Percentiles rank a stretch among this genome's conserved stretches.
Evolutionary conservation across 2,113 vertebrate genomes (phyloP).

Genomic region (Sterna hirundo): DNA sequence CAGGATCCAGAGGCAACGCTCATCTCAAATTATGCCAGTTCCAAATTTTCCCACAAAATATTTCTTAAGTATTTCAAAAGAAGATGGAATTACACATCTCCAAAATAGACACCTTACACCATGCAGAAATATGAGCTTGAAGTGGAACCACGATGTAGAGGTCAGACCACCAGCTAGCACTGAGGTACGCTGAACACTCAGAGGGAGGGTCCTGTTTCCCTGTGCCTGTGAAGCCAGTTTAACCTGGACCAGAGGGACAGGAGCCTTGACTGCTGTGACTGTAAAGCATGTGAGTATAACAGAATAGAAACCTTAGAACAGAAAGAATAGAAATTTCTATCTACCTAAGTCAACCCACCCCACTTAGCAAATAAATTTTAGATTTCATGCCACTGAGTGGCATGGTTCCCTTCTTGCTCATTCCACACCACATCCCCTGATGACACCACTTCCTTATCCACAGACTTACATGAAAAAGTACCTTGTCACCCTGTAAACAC

Average conservation of each 20-base stretch:
- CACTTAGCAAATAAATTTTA: background rate
- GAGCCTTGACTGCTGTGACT: background rate
- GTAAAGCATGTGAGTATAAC: background rate
- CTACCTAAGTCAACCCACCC: background rate
- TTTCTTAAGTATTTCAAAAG: background rate
- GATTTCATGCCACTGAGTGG: background rate
- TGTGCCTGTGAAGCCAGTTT: background rate
- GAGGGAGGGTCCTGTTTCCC: background rate
- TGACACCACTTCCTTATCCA: background rate
- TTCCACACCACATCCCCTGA: background rate
- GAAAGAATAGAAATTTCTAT: background rate
- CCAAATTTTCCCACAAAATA: background rate
- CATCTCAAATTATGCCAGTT: background rate
- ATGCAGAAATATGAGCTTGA: background rate
- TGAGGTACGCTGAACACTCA: accelerated
- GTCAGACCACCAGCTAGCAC: background rate
- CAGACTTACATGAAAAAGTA: background rate
- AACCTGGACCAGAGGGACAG: background rate
- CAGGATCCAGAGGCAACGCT: background rate
- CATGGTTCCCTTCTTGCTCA: background rate
- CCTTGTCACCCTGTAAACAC: background rate
- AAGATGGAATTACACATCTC: background rate
- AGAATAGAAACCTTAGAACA: background rate
- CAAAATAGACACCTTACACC: background rate
- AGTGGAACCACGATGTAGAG: background rate